Evolutionary conservation across 2,888 invertebrate genomes (phyloP), one percentile per base, ranked within the genome.

Genomic region (Beris morrisii): DNA sequence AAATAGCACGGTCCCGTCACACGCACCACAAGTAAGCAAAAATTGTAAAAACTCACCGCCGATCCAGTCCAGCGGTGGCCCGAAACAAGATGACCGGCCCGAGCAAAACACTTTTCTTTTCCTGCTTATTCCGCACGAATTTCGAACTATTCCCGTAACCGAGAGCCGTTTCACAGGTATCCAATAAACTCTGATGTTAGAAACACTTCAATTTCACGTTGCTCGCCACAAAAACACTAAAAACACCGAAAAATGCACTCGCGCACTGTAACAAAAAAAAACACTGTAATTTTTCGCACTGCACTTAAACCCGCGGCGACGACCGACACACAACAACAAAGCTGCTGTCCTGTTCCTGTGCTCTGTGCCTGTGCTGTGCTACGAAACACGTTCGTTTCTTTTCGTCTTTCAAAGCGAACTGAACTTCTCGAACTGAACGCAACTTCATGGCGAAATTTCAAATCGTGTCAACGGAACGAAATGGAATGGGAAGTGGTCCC

Each of bases 321-420:
- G 30, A 44, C 45, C 44, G 45, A 44, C 15, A 6, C 58, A 46
- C 56, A 56, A 44, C 38, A 38, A 9, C 22, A 45, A 46, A 44
- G 28, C 31, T 45, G n/a, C 22, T 45, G 22, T 45, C 38, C 9
- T 38, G 38, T 38, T 22, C 22, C 22, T 22, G 22, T 22, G 22
- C 22, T n/a, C n/a, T n/a, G n/a, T n/a, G n/a, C n/a, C n/a, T n/a
- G n/a, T 22, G 22, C 22, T 22, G 22, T 22, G 22, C 22, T 22
- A 22, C 22, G 22, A 22, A 22, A 56, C 56, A 22, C 56, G 28
- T 56, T 55, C 55, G 32, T 32, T 44, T 44, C 22, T 22, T 22
- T 22, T 12, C 56, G 58, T 46, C 58, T 58, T 58, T 45, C 58
- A 46, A 58, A 58, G 56, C 56, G 44, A 56, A 56, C 56, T 56